phyloP scores from a whole-genome alignment of 2,113 vertebrate genomes.

The Parotia lawesii region DNA sequence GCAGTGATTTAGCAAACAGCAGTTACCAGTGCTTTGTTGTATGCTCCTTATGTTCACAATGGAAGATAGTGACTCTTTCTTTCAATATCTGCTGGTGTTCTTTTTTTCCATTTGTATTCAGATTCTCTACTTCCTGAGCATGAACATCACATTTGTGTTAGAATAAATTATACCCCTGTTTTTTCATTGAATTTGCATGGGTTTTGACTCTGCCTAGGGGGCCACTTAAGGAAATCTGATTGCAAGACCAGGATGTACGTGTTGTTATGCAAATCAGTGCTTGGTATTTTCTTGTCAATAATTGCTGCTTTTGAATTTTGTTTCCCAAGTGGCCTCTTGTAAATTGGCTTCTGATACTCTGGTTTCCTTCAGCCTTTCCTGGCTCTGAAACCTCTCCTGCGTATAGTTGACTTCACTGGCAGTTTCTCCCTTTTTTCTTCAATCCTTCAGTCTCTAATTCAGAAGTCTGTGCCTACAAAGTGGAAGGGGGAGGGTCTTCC shows the following conservation, averaged over 20 bases:
- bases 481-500: not conserved
- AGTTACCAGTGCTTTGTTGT: not conserved
- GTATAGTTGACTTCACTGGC: not conserved
- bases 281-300: not conserved
- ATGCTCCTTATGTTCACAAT: not conserved
- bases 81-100: not conserved
- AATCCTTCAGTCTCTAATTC: not conserved
- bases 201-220: not conserved
- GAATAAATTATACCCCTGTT: not conserved
- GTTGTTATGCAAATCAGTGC: not conserved
- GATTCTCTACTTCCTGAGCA: not conserved
- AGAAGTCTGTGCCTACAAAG: not conserved
- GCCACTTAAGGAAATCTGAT: not conserved
- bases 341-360: not conserved
- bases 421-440: not conserved
- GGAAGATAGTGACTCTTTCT: not conserved
- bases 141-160: not conserved
- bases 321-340: not conserved
- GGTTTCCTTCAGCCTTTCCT: not conserved
- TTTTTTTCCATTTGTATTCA: not conserved
- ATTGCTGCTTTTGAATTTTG: not conserved
- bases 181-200: not conserved
- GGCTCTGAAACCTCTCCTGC: not conserved
- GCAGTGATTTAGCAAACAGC: not conserved
- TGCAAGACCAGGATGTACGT: not conserved